phyloP scores from a whole-genome alignment of 1,140 invertebrate genomes.

The Aphidius gifuensis region DNA sequence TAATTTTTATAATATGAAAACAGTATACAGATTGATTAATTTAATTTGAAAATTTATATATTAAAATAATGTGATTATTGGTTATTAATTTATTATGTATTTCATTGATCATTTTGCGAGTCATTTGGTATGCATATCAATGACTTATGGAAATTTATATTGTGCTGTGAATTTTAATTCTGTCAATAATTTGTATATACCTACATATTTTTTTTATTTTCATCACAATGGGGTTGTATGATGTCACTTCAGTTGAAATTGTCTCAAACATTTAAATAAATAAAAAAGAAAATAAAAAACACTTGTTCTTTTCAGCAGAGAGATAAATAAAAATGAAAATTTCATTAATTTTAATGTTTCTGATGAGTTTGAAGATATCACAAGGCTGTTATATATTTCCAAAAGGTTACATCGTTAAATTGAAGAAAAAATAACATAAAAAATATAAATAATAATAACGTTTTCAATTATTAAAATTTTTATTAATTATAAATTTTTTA shows the following conservation, averaged over 20 bases:
- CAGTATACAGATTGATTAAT: not conserved
- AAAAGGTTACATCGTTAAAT: conserved; percentile 37
- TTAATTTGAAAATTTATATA: not conserved
- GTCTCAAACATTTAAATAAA: not conserved
- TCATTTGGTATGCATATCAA: too few species aligned
- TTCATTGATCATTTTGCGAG: too few species aligned
- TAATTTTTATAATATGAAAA: too few species aligned
- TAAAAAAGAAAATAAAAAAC: not conserved
- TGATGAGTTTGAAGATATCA: conserved; percentile 31
- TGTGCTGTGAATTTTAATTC: not conserved
- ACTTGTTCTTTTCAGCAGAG: not conserved
- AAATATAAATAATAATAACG: not conserved
- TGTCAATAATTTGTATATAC: too few species aligned
- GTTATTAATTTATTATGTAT: too few species aligned
- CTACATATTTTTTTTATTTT: too few species aligned
- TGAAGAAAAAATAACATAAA: too few species aligned
- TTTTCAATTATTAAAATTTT: too few species aligned
- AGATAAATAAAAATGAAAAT: conserved; percentile 4
- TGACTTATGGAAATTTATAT: not conserved
- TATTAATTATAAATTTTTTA: not conserved
- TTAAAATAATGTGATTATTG: too few species aligned
- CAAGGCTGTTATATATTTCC: conserved; percentile 50
- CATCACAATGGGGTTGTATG: not conserved
- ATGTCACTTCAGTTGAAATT: conserved; percentile 1
- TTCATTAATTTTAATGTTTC: conserved; percentile 29